These are phyloP conservation scores for Ameiurus melas DNA, from an alignment of 2,113 vertebrate species.

Conservation along the genomic window DNA sequence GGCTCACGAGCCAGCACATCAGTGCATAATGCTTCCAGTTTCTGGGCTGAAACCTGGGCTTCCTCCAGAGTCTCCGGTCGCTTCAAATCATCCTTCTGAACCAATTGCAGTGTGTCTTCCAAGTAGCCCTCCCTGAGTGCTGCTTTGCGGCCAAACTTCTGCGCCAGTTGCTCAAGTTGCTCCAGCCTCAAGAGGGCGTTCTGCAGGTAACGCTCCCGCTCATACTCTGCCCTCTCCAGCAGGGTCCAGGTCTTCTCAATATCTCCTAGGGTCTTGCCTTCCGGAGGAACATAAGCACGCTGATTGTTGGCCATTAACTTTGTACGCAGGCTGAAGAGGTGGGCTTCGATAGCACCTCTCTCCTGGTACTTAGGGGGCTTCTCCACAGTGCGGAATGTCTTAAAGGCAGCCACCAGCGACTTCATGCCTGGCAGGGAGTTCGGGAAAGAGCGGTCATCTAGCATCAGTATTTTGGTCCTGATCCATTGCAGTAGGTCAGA, in stretches of 20 bases:
- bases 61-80: conserved; percentile 62
- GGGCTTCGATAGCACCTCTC: conserved; percentile 80
- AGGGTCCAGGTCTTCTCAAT: conserved; percentile 78
- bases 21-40: conserved; percentile 80
- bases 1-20: conserved; percentile 80
- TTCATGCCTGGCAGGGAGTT: conserved; percentile 81
- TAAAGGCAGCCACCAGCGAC: conserved; percentile 79
- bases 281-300: conserved; percentile 74
- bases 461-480: conserved; percentile 75
- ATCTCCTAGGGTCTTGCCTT: conserved; percentile 76
- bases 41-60: conserved; percentile 73
- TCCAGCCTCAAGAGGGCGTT: conserved; percentile 79
- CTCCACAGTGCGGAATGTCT: conserved; percentile 82
- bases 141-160: conserved; percentile 82
- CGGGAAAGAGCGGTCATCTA: conserved; percentile 80
- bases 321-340: conserved; percentile 84
- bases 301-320: conserved; percentile 83
- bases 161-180: conserved; percentile 81
- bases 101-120: conserved; percentile 74
- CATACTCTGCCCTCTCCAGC: conserved; percentile 77
- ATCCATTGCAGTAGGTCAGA: conserved; percentile 84
- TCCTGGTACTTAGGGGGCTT: conserved; percentile 89
- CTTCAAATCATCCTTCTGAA: conserved; percentile 72
- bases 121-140: conserved; percentile 81
- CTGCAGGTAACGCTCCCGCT: conserved; percentile 73